Conservation (phyloP, 2,888 invertebrate species). For the Dysmachus trigonus region DNA sequence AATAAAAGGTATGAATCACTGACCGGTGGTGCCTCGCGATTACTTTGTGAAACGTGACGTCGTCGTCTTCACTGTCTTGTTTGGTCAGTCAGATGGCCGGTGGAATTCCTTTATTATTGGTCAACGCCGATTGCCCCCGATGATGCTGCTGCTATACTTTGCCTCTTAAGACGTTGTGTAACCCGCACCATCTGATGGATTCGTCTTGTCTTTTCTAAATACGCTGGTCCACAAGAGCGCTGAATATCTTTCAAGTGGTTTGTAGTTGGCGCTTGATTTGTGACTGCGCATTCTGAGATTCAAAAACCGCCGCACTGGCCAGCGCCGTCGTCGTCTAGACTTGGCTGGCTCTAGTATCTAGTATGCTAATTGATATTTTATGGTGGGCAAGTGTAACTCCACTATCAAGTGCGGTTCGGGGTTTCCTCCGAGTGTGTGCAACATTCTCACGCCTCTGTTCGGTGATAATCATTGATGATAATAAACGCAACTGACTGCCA, state of each 20-base stretch:
- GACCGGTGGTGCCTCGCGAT: slow-evolving; percentile 5
- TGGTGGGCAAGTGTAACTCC: neutral
- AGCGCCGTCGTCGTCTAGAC: neutral
- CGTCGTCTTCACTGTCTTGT: neutral
- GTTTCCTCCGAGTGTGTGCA: neutral
- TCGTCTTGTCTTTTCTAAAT: neutral
- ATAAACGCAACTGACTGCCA: neutral
- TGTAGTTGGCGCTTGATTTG: slow-evolving; percentile 4
- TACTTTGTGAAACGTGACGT: neutral
- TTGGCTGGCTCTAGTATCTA: neutral
- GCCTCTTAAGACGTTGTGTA: neutral
- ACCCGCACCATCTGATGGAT: neutral
- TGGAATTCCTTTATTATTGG: slow-evolving; percentile 23
- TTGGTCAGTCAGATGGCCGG: neutral
- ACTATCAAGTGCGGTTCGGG: neutral
- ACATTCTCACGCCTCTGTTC: slow-evolving; percentile 22
- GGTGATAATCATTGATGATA: slow-evolving; percentile 12
- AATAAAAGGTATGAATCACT: slow-evolving; percentile 18
- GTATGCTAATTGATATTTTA: slow-evolving; percentile 27
- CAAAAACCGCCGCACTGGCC: neutral
- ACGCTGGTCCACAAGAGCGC: neutral
- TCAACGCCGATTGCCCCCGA: neutral
- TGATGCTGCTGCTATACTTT: neutral
- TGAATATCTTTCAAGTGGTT: slow-evolving; percentile 5
- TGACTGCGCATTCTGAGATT: neutral